phyloP scores from a whole-genome alignment of 64 coral and sea anemone species.

The Trachythela sp. region DNA sequence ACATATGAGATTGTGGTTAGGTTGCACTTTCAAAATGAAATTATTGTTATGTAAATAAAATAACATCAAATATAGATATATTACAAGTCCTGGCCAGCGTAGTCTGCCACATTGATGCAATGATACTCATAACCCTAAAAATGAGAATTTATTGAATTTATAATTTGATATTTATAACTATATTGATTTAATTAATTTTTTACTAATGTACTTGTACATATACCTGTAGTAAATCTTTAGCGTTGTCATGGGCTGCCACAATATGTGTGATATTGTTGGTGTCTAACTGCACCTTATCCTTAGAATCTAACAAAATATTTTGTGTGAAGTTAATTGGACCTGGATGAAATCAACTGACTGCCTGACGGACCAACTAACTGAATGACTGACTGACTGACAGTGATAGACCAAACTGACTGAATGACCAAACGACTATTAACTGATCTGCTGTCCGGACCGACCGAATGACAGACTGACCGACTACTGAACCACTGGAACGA shows the following conservation, averaged over 20 bases:
- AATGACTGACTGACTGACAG: no score
- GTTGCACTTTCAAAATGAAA: no score
- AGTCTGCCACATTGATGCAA: neutral
- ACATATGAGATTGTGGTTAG: neutral
- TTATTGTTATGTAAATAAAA: neutral
- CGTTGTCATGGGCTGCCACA: constrained; percentile 5
- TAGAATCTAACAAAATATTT: neutral
- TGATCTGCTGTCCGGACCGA: no score
- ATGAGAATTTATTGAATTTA: neutral
- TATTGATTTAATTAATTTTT: neutral
- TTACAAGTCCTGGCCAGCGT: neutral
- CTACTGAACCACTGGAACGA: neutral
- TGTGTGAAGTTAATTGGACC: neutral
- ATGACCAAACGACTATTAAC: no score
- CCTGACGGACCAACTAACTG: no score
- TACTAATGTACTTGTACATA: neutral
- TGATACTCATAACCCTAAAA: constrained; percentile 17
- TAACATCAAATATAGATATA: neutral
- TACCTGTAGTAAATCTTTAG: neutral
- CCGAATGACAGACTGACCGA: no score
- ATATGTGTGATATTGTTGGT: neutral
- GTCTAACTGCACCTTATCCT: neutral
- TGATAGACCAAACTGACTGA: no score
- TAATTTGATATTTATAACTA: neutral
- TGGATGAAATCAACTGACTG: no score